Conservation (phyloP, 1,140 invertebrate genomes). For the Cherax destructor region DNA sequence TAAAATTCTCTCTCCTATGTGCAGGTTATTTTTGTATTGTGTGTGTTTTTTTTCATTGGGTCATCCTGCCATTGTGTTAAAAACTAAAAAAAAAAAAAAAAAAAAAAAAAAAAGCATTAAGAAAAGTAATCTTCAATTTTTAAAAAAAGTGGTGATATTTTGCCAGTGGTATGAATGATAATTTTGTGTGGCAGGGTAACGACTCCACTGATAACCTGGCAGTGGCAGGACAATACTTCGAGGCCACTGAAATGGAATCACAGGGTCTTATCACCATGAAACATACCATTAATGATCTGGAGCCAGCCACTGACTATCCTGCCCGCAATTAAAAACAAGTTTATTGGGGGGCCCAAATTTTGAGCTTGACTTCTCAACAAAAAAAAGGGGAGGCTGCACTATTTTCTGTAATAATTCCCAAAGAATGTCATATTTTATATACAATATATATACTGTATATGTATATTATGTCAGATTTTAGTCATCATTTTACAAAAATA, state of each 20-base stretch:
- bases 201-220: constrained; percentile 43
- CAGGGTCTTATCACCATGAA: constrained; percentile 45
- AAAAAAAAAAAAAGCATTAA: neutral
- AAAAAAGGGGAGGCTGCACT: constrained; percentile 34
- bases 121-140: neutral
- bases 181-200: constrained; percentile 38
- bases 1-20: too few relatives aligned
- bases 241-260: constrained; percentile 40
- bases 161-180: too few relatives aligned
- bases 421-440: neutral
- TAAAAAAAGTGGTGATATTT: too few relatives aligned
- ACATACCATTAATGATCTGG: constrained; percentile 44
- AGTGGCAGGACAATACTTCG: constrained; percentile 24
- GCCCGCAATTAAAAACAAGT: constrained; percentile 52
- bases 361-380: constrained; percentile 41
- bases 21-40: too few relatives aligned
- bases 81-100: too few relatives aligned
- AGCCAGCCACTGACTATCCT: constrained; percentile 62
- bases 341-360: constrained; percentile 28
- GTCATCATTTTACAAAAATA: neutral
- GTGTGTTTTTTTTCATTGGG: too few relatives aligned
- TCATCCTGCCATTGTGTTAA: too few relatives aligned
- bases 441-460: too few relatives aligned
- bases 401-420: neutral
- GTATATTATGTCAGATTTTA: neutral